These are phyloP conservation scores for Xerus inauris DNA, from an alignment of 2,113 vertebrate genomes.

Conservation along the genomic window DNA sequence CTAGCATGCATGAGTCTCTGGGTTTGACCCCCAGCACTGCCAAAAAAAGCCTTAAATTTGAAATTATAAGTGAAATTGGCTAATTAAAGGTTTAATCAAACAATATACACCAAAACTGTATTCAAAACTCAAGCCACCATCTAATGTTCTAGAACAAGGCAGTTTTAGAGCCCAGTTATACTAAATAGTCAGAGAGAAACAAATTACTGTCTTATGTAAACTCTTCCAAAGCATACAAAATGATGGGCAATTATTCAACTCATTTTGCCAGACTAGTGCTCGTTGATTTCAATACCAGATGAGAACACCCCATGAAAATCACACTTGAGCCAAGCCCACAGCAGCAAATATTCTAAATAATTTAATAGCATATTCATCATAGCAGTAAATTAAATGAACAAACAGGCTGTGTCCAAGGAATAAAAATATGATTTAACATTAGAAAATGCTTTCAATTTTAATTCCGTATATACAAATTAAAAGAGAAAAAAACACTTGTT, in stretches of 20 bases:
- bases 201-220: conserved; percentile 20
- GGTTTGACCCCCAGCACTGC: neutral
- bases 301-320: conserved; percentile 41
- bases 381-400: conserved; percentile 61
- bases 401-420: neutral
- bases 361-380: conserved; percentile 48
- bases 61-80: conserved; percentile 17
- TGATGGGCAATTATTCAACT: neutral
- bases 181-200: neutral
- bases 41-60: conserved; percentile 2
- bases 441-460: conserved; percentile 60
- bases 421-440: conserved; percentile 57
- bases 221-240: conserved; percentile 29
- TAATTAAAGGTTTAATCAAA: conserved; percentile 41
- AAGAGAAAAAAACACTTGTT: neutral
- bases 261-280: conserved; percentile 8
- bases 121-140: conserved; percentile 29
- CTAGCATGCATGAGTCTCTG: neutral
- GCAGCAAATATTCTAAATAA: conserved; percentile 62
- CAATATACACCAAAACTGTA: neutral
- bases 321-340: conserved; percentile 35
- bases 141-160: neutral
- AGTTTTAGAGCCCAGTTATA: neutral
- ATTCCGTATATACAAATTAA: conserved; percentile 38
- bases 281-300: conserved; percentile 37